Conservation (phyloP, 2,888 invertebrate genomes). For the Cheilosia vernalis region DNA sequence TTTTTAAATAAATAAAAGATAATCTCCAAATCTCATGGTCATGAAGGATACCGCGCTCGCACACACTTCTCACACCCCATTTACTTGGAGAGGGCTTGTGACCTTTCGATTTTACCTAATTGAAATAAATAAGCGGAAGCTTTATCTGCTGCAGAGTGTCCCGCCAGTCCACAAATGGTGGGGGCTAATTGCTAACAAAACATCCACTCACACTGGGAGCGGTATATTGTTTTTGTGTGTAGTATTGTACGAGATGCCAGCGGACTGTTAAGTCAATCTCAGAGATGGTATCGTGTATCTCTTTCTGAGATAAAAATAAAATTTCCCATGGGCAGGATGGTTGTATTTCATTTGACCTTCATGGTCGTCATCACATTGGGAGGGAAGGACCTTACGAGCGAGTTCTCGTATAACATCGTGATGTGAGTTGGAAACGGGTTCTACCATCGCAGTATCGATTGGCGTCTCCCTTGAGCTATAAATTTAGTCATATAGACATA, state of each 20-base stretch:
- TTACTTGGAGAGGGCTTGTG: background rate
- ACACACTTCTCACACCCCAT: background rate
- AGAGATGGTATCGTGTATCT: slow-evolving; percentile 30
- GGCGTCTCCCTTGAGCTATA: background rate
- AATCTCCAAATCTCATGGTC: slow-evolving; percentile 29
- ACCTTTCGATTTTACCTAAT: slow-evolving; percentile 36
- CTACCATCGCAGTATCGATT: slow-evolving; percentile 21
- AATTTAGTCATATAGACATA: background rate
- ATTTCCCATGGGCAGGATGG: no score
- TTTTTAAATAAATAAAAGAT: slow-evolving; percentile 46
- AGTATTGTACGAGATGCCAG: background rate
- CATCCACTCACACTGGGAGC: background rate
- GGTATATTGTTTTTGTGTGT: background rate
- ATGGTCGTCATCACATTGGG: slow-evolving; percentile 1
- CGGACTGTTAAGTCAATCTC: slow-evolving; percentile 13
- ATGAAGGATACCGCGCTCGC: background rate
- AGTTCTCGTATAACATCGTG: background rate
- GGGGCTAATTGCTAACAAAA: slow-evolving; percentile 29
- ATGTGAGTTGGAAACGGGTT: background rate
- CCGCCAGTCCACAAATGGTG: slow-evolving; percentile 3
- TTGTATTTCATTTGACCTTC: slow-evolving; percentile 52
- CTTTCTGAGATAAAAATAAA: slow-evolving; percentile 42
- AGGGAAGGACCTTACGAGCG: background rate
- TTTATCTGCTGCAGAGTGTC: slow-evolving; percentile 14
- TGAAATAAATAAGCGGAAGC: slow-evolving; percentile 43